Conservation (phyloP, 37 sponge, comb jelly and placozoan genomes). For the Halichondria panicea region DNA sequence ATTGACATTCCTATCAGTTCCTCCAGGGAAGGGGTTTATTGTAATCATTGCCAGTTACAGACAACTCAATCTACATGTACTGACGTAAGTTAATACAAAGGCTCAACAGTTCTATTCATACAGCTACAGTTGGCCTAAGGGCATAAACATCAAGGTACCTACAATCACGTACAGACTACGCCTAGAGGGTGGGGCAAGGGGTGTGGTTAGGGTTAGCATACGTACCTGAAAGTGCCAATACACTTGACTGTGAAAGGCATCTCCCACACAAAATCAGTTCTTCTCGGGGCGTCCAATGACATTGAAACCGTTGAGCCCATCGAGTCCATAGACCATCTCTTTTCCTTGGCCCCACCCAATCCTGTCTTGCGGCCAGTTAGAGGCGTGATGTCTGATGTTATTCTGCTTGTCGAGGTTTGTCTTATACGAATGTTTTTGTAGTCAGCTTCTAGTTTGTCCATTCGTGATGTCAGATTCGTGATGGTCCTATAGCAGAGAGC, state of each 20-base stretch:
- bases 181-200: no score
- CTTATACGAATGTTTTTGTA: constrained; percentile 32
- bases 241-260: constrained; percentile 98
- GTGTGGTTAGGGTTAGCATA: background rate
- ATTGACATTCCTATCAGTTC: no score
- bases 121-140: no score
- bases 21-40: no score
- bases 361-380: background rate
- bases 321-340: constrained; percentile 69
- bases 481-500: constrained; percentile 40
- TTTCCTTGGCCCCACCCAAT: no score
- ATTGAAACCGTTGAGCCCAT: constrained; percentile 4
- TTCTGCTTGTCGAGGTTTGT: no score
- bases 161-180: no score
- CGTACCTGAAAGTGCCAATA: constrained; percentile 89
- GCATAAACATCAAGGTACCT: no score
- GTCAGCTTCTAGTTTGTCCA: constrained; percentile 61
- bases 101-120: no score
- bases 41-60: no score
- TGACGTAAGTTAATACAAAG: no score
- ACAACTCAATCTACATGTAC: no score
- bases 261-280: constrained; percentile 59
- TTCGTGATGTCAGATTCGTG: constrained; percentile 61
- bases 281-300: background rate
- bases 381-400: background rate